phyloP scores from a whole-genome alignment of 2,797 vertebrate genomes.

The Buceros bicornis region DNA sequence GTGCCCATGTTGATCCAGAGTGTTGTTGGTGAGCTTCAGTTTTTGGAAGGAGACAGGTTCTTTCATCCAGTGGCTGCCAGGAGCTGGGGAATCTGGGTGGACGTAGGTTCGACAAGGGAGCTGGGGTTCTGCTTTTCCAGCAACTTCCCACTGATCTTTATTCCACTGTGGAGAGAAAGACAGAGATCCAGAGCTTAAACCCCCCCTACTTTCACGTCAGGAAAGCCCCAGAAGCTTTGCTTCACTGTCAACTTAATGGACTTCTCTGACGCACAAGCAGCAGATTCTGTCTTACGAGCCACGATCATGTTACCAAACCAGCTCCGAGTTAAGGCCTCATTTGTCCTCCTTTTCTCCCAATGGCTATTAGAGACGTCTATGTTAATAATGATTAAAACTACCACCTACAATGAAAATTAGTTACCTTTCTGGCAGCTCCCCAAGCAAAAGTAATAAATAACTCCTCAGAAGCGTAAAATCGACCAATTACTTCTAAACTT shows the following conservation, averaged over 20 bases:
- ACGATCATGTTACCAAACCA: background rate
- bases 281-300: background rate
- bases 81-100: constrained; percentile 92
- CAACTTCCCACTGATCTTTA: constrained; percentile 93
- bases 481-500: constrained; percentile 47
- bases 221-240: background rate
- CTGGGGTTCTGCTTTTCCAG: constrained; percentile 93
- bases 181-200: background rate
- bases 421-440: constrained; percentile 31
- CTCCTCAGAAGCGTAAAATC: constrained; percentile 27
- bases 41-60: constrained; percentile 91
- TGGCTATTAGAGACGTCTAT: background rate
- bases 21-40: constrained; percentile 95
- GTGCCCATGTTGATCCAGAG: constrained; percentile 91
- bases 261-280: background rate
- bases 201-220: background rate
- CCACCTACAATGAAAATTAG: background rate
- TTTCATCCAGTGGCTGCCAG: constrained; percentile 95
- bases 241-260: background rate
- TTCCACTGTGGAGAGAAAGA: constrained; percentile 85
- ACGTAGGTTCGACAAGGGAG: constrained; percentile 91
- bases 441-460: constrained; percentile 36
- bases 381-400: constrained; percentile 19
- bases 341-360: background rate
- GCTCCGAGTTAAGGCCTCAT: background rate